Conservation (phyloP, 2,113 vertebrate species). For the Varanus komodoensis region DNA sequence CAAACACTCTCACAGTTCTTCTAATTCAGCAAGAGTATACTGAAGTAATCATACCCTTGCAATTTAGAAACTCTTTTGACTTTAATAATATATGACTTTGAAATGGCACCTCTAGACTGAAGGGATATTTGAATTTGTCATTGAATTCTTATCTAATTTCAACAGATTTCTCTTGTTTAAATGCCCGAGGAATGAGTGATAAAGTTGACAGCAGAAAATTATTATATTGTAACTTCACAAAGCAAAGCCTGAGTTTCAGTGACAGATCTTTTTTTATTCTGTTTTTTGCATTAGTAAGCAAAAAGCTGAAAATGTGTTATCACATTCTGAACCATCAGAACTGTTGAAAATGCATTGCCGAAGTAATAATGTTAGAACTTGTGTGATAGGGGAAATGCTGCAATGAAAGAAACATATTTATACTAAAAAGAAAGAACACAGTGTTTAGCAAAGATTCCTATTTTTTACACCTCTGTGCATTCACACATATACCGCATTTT, state of each 20-base stretch:
- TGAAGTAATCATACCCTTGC: not conserved
- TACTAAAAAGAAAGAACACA: not conserved
- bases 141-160: fast-evolving
- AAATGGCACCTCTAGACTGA: fast-evolving
- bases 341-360: not conserved
- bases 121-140: not conserved
- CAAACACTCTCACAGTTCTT: not conserved
- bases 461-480: not conserved
- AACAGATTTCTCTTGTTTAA: not conserved
- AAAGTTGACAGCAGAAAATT: not conserved
- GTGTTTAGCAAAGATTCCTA: not conserved
- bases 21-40: conserved; percentile 10
- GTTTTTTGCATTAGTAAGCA: not conserved
- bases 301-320: not conserved
- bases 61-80: not conserved
- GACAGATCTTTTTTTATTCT: not conserved
- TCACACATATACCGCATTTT: no score
- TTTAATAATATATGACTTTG: not conserved
- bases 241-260: conserved; percentile 7
- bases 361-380: not conserved
- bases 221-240: not conserved
- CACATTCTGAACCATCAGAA: not conserved
- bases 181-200: not conserved
- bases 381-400: not conserved
- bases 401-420: not conserved